These are phyloP conservation scores for Acanthococcus lagerstroemiae DNA, from an alignment of 2,888 invertebrate species.

Conservation along the genomic window DNA sequence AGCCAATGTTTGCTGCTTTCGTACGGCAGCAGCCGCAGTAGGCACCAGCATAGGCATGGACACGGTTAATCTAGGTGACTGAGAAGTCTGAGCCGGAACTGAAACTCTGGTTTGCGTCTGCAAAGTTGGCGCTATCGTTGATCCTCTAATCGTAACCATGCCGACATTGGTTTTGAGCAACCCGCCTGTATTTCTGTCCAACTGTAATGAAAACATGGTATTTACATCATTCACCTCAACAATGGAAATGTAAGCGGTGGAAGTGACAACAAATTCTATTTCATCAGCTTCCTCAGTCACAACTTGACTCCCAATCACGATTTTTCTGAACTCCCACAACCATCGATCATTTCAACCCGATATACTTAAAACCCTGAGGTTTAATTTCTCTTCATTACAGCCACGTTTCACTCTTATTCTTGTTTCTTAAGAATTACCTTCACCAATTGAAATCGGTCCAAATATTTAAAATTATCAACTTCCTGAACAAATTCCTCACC, in stretches of 20 bases:
- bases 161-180: slow-evolving; percentile 20
- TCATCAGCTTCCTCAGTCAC: neutral
- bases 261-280: neutral
- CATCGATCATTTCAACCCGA: neutral
- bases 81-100: slow-evolving; percentile 5
- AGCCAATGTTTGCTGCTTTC: slow-evolving; percentile 22
- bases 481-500: neutral
- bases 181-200: slow-evolving; percentile 17
- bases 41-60: slow-evolving; percentile 19
- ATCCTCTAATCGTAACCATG: slow-evolving; percentile 22
- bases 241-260: neutral
- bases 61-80: slow-evolving; percentile 16
- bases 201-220: neutral
- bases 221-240: neutral
- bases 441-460: too few species aligned
- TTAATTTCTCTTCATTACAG: neutral
- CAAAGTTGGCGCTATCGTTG: slow-evolving; percentile 10
- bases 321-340: neutral
- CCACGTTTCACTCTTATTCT: too few species aligned
- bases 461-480: neutral
- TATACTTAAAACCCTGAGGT: neutral
- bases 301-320: neutral
- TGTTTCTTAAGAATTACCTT: too few species aligned
- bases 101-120: slow-evolving; percentile 9
- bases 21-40: neutral